phyloP scores from a whole-genome alignment of 2,888 invertebrate genomes.

The Drosophila percnosoma region DNA sequence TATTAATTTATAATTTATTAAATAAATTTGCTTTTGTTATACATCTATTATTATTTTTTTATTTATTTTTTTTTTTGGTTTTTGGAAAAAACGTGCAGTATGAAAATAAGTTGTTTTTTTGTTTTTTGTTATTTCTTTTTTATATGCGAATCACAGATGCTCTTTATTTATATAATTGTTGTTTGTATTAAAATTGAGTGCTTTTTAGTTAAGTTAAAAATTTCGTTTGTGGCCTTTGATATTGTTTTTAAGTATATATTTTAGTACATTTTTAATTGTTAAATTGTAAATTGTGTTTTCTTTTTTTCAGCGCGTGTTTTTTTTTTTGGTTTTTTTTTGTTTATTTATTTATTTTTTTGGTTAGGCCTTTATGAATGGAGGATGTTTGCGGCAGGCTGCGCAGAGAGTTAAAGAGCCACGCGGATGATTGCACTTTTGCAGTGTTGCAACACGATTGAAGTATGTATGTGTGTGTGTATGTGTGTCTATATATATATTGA shows the following conservation, averaged over 20 bases:
- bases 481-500: not conserved
- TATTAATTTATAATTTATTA: conserved; percentile 40
- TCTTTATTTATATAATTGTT: conserved; percentile 55
- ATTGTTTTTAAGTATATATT: conserved; percentile 30
- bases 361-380: conserved; percentile 84
- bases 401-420: conserved; percentile 22
- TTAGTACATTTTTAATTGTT: conserved; percentile 13
- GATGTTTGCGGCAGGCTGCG: conserved; percentile 84
- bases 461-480: conserved; percentile 9
- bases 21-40: conserved; percentile 43
- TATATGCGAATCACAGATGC: conserved; percentile 81
- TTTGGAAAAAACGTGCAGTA: conserved; percentile 76
- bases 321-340: conserved; percentile 21
- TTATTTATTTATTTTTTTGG: conserved; percentile 59
- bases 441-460: conserved; percentile 3
- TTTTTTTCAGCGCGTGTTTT: conserved; percentile 16
- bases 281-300: conserved; percentile 30
- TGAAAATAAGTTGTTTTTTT: conserved; percentile 74
- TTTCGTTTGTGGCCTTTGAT: conserved; percentile 25
- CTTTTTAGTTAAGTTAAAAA: conserved; percentile 22
- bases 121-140: conserved; percentile 46
- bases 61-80: conserved; percentile 33
- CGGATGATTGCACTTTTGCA: conserved; percentile 14
- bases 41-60: not conserved
- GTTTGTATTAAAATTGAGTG: conserved; percentile 33